Evolutionary conservation across 2,113 vertebrate genomes (phyloP).

Genomic region (Uropsilus gracilis): DNA sequence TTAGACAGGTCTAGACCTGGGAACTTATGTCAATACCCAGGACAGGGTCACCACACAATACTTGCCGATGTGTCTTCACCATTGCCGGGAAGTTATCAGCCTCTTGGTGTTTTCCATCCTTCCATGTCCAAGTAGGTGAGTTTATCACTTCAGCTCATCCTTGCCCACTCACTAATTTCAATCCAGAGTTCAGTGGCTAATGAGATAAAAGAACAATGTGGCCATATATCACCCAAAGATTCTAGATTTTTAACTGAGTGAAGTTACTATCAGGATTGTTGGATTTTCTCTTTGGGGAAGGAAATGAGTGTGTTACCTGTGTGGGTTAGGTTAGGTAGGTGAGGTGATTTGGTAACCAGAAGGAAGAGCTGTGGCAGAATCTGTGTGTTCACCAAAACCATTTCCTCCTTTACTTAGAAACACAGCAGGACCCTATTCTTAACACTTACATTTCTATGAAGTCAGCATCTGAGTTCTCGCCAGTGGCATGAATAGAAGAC

Average conservation of each 20-base stretch:
- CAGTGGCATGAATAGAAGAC: background rate
- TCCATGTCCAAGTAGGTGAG: background rate
- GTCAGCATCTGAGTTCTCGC: background rate
- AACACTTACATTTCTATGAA: background rate
- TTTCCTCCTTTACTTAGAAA: constrained; percentile 18
- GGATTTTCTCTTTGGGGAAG: background rate
- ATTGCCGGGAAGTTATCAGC: background rate
- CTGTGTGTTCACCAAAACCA: background rate
- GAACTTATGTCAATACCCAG: background rate
- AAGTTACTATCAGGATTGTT: background rate
- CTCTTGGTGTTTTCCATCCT: background rate
- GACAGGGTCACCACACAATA: background rate
- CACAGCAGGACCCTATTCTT: background rate
- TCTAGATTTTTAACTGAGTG: background rate
- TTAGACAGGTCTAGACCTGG: background rate
- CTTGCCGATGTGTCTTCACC: background rate
- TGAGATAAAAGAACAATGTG: background rate
- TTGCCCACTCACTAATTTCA: background rate
- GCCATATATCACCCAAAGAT: background rate
- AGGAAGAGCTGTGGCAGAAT: background rate
- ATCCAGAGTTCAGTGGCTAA: background rate
- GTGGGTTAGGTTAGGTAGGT: background rate
- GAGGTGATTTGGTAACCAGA: background rate
- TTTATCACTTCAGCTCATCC: background rate
- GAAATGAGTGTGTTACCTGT: background rate